These are phyloP conservation scores for Trachelus iudaicus DNA, from an alignment of 2,888 invertebrate genomes.

Conservation along the genomic window DNA sequence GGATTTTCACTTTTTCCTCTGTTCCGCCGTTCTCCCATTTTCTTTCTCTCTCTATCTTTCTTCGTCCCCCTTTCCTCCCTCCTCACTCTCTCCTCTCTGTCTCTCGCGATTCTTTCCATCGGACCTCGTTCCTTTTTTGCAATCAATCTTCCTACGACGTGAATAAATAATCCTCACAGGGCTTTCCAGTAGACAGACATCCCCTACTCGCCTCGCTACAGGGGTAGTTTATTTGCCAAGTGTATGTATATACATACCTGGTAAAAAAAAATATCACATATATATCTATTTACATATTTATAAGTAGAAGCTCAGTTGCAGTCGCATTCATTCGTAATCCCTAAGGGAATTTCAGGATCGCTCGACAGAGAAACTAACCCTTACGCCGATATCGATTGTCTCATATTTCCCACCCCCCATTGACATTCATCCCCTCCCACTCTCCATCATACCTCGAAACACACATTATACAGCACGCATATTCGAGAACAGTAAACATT, in stretches of 20 bases:
- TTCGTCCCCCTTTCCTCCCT: too few species aligned
- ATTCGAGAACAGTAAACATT: neutral
- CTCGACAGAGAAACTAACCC: neutral
- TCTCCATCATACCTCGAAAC: neutral
- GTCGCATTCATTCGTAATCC: neutral
- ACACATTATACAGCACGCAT: neutral
- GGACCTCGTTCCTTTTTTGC: conserved; percentile 24
- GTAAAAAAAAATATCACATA: too few species aligned
- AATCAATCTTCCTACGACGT: conserved; percentile 32
- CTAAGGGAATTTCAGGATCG: neutral
- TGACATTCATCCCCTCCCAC: too few species aligned
- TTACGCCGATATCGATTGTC: neutral
- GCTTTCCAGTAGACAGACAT: neutral
- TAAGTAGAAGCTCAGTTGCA: neutral
- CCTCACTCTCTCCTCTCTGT: neutral
- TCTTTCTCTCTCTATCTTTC: too few species aligned
- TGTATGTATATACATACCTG: neutral
- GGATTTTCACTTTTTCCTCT: neutral
- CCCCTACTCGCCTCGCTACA: neutral
- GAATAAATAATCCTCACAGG: conserved; percentile 35
- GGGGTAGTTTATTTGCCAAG: neutral
- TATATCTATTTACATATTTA: too few species aligned
- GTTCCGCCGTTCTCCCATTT: too few species aligned
- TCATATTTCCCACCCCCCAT: neutral
- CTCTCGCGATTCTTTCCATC: conserved; percentile 2